Conservation (phyloP, 2,888 invertebrate genomes). For the Eupeodes latifasciatus region DNA sequence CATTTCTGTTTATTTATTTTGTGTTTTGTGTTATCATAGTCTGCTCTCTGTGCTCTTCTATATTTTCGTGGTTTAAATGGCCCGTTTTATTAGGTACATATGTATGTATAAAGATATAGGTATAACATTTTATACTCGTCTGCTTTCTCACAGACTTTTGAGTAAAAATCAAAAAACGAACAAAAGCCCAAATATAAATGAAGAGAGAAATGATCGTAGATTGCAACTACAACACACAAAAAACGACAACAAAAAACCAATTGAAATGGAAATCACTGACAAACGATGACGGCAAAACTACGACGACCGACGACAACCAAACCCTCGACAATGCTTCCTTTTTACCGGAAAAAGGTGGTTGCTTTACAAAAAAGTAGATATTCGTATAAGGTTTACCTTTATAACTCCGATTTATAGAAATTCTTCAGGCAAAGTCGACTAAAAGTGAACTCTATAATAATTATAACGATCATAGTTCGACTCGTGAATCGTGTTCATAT, state of each 20-base stretch:
- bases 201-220: constrained; percentile 33
- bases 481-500: constrained; percentile 55
- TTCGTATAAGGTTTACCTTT: background rate
- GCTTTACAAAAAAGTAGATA: background rate
- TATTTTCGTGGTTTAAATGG: constrained; percentile 60
- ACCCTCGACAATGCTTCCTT: constrained; percentile 47
- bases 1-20: constrained; percentile 1
- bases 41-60: constrained; percentile 32
- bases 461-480: constrained; percentile 60
- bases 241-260: constrained; percentile 33
- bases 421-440: background rate
- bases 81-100: constrained; percentile 40
- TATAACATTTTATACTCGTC: constrained; percentile 37
- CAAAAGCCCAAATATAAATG: background rate
- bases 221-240: background rate
- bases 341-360: constrained; percentile 39
- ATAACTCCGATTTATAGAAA: background rate
- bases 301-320: constrained; percentile 5
- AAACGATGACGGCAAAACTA: constrained; percentile 12
- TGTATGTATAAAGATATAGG: no score
- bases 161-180: background rate
- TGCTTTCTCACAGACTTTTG: constrained; percentile 58
- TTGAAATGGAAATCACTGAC: constrained; percentile 72
- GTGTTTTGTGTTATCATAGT: constrained; percentile 36
- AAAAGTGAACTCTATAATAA: constrained; percentile 46